Conservation (phyloP, 2,113 vertebrate genomes). For the Physeter macrocephalus region DNA sequence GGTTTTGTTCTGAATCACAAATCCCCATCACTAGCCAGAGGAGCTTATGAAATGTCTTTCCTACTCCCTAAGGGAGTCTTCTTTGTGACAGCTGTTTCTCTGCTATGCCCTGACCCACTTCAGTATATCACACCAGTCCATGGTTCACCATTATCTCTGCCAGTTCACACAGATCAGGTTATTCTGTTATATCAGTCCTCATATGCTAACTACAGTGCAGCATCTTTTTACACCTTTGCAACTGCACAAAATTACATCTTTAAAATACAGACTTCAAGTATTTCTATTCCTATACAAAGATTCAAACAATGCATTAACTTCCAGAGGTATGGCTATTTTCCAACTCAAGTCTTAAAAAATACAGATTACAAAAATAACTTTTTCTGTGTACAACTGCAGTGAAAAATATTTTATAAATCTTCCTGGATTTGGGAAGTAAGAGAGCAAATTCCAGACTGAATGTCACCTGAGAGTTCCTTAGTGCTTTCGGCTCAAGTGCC, state of each 20-base stretch:
- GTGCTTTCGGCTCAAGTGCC: neutral
- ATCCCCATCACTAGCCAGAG: neutral
- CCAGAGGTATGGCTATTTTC: neutral
- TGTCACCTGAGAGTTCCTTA: neutral
- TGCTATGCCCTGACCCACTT: neutral
- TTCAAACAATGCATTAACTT: neutral
- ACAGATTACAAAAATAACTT: neutral
- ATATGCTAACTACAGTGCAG: neutral
- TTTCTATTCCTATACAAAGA: neutral
- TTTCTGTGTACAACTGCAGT: neutral
- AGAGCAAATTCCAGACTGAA: neutral
- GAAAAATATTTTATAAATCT: neutral
- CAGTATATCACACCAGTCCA: neutral
- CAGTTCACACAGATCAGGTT: neutral
- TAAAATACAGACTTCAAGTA: neutral
- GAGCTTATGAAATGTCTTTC: neutral
- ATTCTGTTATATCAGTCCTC: neutral
- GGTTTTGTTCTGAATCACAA: neutral
- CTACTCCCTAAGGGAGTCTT: neutral
- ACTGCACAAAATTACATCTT: neutral
- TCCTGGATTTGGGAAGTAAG: neutral
- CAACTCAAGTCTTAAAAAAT: neutral
- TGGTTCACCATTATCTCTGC: neutral
- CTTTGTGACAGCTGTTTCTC: neutral
- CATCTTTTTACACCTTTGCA: neutral